Evolutionary conservation across 2,888 invertebrate species (phyloP), one percentile per base, ranked within the genome.

Genomic region (Andrena chrysosceles): DNA sequence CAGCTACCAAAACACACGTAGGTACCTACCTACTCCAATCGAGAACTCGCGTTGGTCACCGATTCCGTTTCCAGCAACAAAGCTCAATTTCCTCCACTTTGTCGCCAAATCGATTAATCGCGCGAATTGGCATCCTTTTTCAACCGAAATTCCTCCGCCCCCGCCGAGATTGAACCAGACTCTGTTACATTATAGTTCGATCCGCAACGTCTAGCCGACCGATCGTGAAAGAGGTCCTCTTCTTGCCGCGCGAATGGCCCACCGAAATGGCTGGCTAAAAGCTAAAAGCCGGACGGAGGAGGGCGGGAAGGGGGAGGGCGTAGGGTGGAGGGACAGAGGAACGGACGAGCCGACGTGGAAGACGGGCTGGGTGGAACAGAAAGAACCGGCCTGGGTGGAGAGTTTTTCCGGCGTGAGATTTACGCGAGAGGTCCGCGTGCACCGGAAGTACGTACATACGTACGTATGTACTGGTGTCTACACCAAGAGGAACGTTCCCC

Each of bases 361-460:
- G 70, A 69, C 20, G 76, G 68, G 49, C 59, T 56, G 66, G 60
- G 62, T 42, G 42, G 63, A 59, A 72, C 66, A 59, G 71, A 68
- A 68, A 77, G 78, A 63, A 56, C 35, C 62, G 71, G 62, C 52
- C 42, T 73, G 77, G 59, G 49, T 72, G 68, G 77, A 62, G 85
- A 85, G 87, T 87, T 89, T 88, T 88, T 89, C 89, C 87, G 80
- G 73, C 75, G 71, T 72, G 79, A 87, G 89, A 88, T 88, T 89
- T 88, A 88, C 87, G 88, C 85, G 79, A 80, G 60, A 77, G 85
- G 79, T 87, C 86, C 82, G 89, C 85, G 80, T 69, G 83, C 77
- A 67, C 85, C 89, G 83, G 85, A 89, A 89, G 71, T 87, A 89
- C 79, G 73, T 81, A 85, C 79, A 71, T 81, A 84, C 74, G 67